Base-by-base conservation (phyloP, 2,797 vertebrate species). In the Characodon lateralis region DNA sequence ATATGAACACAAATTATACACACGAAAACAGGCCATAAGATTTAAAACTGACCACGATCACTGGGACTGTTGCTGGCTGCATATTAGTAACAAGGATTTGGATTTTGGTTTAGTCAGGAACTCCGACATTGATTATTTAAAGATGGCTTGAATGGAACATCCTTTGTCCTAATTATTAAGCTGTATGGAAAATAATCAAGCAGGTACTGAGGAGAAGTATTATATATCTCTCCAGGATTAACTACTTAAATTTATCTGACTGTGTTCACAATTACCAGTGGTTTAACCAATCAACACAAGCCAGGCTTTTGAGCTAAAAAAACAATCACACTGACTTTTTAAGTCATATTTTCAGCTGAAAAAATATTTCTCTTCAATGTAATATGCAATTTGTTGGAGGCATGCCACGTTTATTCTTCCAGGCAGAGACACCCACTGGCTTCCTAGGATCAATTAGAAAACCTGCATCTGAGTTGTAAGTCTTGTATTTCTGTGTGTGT, bases 371-470 rank as follows among this genome's bases (percentile, higher is more conserved):
- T 28, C n/a, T 28, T 28, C 41, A n/a, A n/a, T 68, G 10, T 41
- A 43, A 43, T 39, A 14, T 46, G 41, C 35, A 68, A 46, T 68
- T 46, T 69, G 66, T 48, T 69, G 66, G 6, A 69, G 66, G n/a
- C 13, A 61, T 43, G 43, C 73, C 76, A 83, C 75, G 76, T 73
- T 82, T 83, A 73, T 85, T 78, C 78, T 76, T 26, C 72, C 78
- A 84, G 77, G 70, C 82, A 87, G 70, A 80, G 78, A 84, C 77
- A 83, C 85, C 80, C 89, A 69, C 89, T 78, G 81, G 75, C 79
- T 84, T 81, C 74, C 85, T 86, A 43, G 59, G 76, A 91, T 91
- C 83, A 92, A 85, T 91, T 79, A 88, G 80, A 87, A 74, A 69
- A 80, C 86, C 84, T 74, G 78, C 66, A 74, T 80, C 28, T 16